Conservation (phyloP, 1,140 invertebrate genomes). For the Hylyphantes graminicola region DNA sequence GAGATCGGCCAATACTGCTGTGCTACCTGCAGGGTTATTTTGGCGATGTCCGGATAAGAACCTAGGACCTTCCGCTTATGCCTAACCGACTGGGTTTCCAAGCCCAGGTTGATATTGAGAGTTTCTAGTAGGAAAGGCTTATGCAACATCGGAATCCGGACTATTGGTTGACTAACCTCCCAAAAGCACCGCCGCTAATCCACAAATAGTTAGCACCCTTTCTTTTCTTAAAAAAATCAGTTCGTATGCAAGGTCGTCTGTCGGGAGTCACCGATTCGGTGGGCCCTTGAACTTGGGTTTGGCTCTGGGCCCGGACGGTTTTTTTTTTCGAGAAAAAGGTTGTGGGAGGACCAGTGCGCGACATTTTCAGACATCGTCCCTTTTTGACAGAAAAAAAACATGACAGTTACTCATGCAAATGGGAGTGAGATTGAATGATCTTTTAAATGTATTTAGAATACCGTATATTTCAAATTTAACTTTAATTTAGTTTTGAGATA, state of each 20-base stretch:
- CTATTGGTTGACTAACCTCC: conserved; percentile 38
- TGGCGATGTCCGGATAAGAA: too few species aligned
- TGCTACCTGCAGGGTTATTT: too few species aligned
- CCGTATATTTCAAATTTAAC: too few species aligned
- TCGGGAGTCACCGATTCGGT: not conserved
- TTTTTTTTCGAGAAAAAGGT: conserved; percentile 7
- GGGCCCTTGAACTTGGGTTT: conserved; percentile 52
- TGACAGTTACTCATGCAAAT: too few species aligned
- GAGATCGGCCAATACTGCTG: too few species aligned
- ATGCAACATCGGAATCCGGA: conserved; percentile 6
- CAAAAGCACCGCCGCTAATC: conserved; percentile 18
- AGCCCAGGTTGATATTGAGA: not conserved
- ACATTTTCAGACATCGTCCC: too few species aligned
- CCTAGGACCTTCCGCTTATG: too few species aligned
- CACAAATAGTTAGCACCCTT: conserved; percentile 51
- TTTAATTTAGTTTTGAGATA: too few species aligned
- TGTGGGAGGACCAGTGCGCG: not conserved
- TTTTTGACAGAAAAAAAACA: too few species aligned
- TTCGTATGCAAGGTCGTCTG: not conserved
- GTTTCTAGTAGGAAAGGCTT: not conserved
- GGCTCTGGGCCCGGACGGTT: conserved; percentile 23
- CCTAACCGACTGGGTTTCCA: too few species aligned
- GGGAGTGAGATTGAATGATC: too few species aligned
- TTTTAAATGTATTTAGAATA: too few species aligned
- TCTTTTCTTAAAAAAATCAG: not conserved